Evolutionary conservation across 1,140 invertebrate genomes (phyloP).

Genomic region (Ceratina japonica): DNA sequence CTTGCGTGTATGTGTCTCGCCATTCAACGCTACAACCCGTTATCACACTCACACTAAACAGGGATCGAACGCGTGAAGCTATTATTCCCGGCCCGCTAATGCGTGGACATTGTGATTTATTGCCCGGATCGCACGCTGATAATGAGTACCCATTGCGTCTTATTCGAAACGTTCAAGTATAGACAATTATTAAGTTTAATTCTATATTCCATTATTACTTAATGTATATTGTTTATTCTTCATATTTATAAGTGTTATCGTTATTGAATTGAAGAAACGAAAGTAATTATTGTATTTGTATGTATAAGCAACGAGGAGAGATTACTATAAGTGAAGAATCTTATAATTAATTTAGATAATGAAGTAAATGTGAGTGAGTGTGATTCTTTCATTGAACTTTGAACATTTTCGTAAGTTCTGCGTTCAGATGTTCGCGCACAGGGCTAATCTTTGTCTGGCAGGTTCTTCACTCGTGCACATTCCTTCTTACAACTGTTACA

Average conservation of each 20-base stretch:
- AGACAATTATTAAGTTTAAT: not conserved
- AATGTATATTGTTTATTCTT: too few relatives aligned
- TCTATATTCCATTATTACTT: too few relatives aligned
- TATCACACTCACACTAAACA: not conserved
- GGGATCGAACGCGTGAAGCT: not conserved
- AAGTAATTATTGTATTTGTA: too few relatives aligned
- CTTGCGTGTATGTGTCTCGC: not conserved
- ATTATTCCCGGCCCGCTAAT: not conserved
- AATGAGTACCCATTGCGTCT: not conserved
- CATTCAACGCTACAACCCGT: not conserved
- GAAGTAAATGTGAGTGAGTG: too few relatives aligned
- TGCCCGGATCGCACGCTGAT: not conserved
- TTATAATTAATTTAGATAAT: too few relatives aligned
- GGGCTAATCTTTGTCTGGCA: not conserved
- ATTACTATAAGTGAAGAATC: too few relatives aligned
- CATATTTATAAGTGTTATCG: too few relatives aligned
- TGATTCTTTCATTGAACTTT: not conserved
- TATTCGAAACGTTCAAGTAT: not conserved
- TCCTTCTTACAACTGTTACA: constrained; percentile 9
- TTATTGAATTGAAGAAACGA: too few relatives aligned
- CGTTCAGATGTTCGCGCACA: not conserved
- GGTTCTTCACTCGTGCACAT: not conserved
- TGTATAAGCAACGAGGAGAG: too few relatives aligned
- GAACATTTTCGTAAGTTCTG: not conserved
- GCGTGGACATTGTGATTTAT: not conserved